Conservation (phyloP, 2,113 vertebrate genomes). For the Eudorcas thomsonii region DNA sequence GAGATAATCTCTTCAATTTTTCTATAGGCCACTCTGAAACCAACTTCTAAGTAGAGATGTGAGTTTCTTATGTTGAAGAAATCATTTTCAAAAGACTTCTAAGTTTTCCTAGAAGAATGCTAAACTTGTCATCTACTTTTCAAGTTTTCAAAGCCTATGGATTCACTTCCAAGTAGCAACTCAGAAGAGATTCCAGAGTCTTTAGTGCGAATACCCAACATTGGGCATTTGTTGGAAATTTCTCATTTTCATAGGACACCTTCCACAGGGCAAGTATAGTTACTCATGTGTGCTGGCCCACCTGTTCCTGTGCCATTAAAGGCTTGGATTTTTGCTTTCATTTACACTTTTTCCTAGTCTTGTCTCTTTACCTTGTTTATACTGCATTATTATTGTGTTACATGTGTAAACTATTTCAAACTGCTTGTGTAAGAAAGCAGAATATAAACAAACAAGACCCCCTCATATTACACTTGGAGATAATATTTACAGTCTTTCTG, state of each 20-base stretch:
- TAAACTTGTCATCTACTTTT: background rate
- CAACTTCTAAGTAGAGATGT: background rate
- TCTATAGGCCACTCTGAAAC: background rate
- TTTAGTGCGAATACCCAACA: background rate
- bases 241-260: background rate
- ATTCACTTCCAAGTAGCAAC: background rate
- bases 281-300: background rate
- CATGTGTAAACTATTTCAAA: slow-evolving; percentile 23
- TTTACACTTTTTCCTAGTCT: background rate
- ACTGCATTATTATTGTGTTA: background rate
- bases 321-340: background rate
- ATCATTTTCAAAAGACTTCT: slow-evolving; percentile 18
- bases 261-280: fast-evolving
- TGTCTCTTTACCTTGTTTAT: background rate
- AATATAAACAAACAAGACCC: slow-evolving; percentile 51
- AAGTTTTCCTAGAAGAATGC: background rate
- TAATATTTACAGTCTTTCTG: slow-evolving; percentile 8
- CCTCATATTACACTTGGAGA: background rate
- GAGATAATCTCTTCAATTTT: background rate
- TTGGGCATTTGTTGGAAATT: background rate
- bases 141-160: background rate
- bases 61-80: background rate
- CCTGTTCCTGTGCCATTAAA: background rate
- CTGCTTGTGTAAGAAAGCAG: slow-evolving; percentile 7
- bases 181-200: background rate